phyloP scores from a whole-genome alignment of 2,113 vertebrate species.

The Nestor notabilis region DNA sequence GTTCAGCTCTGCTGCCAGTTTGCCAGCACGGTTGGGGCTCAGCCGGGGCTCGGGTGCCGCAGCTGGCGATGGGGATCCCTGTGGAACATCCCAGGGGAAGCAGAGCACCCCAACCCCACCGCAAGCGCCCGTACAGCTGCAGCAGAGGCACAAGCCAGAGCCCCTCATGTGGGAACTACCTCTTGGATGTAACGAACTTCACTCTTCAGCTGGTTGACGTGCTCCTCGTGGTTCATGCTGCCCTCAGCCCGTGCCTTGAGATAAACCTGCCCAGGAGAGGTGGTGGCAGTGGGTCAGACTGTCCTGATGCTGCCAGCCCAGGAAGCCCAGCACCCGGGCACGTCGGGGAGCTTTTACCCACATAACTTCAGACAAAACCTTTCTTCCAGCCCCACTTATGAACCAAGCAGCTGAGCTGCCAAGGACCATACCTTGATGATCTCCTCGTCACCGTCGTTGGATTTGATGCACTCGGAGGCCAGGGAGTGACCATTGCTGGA shows the following conservation, averaged over 20 bases:
- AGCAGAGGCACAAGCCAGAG: neutral
- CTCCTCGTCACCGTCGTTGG: slow-evolving; percentile 86
- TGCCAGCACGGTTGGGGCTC: neutral
- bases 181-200: slow-evolving; percentile 88
- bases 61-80: neutral
- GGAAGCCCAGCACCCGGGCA: neutral
- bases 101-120: neutral
- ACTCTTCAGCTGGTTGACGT: slow-evolving; percentile 83
- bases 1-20: neutral
- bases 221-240: slow-evolving; percentile 77
- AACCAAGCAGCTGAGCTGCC: neutral
- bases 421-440: slow-evolving; percentile 84
- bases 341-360: neutral
- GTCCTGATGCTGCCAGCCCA: slow-evolving; percentile 73
- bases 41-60: neutral
- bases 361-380: neutral
- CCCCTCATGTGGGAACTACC: slow-evolving; percentile 30
- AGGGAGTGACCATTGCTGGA: slow-evolving; percentile 69
- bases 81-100: neutral
- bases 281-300: accelerated
- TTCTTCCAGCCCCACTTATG: neutral
- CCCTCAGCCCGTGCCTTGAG: slow-evolving; percentile 74
- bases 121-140: neutral
- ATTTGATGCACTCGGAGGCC: slow-evolving; percentile 83
- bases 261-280: slow-evolving; percentile 72